A percentile compares a stretch with the other conserved stretches of the same genome.
Evolutionary conservation across 1,140 invertebrate species (phyloP).

Genomic region (Solenopsis fugax): DNA sequence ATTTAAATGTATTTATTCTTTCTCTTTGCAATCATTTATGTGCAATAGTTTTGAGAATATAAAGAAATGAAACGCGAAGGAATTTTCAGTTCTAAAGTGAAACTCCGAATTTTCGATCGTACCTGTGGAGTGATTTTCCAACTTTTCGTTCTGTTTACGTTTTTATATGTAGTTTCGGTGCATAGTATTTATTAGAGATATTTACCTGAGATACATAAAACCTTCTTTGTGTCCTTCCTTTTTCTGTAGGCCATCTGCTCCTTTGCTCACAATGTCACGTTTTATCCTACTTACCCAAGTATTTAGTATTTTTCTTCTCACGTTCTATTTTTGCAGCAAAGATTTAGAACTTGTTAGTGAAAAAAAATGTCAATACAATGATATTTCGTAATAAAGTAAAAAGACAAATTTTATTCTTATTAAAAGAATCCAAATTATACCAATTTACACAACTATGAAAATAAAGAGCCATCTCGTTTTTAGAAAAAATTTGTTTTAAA

Average conservation of each 20-base stretch:
- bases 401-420: not conserved
- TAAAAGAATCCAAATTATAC: not conserved
- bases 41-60: not conserved
- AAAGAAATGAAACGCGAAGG: not conserved
- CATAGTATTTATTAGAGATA: not conserved
- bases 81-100: not conserved
- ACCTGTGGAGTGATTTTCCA: not conserved
- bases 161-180: not conserved
- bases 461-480: not conserved
- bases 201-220: not conserved
- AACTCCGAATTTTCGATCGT: not conserved
- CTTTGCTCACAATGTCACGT: not conserved
- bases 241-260: not conserved
- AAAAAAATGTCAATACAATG: not conserved
- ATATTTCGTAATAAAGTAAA: not conserved
- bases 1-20: not conserved
- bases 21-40: too few species aligned
- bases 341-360: not conserved
- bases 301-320: not conserved
- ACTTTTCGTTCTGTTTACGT: not conserved
- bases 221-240: not conserved
- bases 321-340: not conserved
- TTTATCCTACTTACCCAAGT: not conserved
- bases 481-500: not conserved
- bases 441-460: constrained; percentile 4